Conservation (phyloP, 2,113 vertebrate species). For the Phrynocephalus versicolor region DNA sequence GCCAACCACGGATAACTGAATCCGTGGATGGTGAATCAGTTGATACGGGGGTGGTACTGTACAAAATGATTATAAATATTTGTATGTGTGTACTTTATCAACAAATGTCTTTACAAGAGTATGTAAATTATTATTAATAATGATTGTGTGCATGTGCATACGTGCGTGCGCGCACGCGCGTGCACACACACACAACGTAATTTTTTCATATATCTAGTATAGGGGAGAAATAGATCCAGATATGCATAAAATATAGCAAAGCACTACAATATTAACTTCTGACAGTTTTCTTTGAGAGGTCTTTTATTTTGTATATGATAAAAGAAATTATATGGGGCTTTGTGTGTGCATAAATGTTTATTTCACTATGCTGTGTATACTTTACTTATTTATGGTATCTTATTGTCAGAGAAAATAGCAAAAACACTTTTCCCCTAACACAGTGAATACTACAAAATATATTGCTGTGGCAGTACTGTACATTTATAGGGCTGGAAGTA, state of each 20-base stretch:
- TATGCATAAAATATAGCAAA: background rate
- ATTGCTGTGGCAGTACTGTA: background rate
- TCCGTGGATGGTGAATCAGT: too few relatives aligned
- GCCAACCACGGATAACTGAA: too few relatives aligned
- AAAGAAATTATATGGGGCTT: background rate
- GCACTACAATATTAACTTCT: conserved; percentile 2
- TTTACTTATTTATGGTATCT: background rate
- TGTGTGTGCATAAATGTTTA: background rate
- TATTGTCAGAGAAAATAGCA: background rate
- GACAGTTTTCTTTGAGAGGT: background rate
- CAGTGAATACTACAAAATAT: background rate
- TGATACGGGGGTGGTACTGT: too few relatives aligned
- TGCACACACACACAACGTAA: too few relatives aligned
- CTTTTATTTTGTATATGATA: background rate
- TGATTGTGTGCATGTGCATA: too few relatives aligned
- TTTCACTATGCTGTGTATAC: background rate
- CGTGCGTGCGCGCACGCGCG: too few relatives aligned
- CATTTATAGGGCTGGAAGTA: background rate
- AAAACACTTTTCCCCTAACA: background rate
- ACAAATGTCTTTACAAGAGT: too few relatives aligned
- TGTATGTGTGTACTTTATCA: too few relatives aligned
- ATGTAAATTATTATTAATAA: too few relatives aligned
- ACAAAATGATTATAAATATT: too few relatives aligned
- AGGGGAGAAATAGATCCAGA: background rate
- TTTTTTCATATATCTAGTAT: background rate